A percentile compares a stretch with the other conserved stretches of the same genome.
phyloP scores from a whole-genome alignment of 2,797 vertebrate species.

The Calcarius lapponicus region DNA sequence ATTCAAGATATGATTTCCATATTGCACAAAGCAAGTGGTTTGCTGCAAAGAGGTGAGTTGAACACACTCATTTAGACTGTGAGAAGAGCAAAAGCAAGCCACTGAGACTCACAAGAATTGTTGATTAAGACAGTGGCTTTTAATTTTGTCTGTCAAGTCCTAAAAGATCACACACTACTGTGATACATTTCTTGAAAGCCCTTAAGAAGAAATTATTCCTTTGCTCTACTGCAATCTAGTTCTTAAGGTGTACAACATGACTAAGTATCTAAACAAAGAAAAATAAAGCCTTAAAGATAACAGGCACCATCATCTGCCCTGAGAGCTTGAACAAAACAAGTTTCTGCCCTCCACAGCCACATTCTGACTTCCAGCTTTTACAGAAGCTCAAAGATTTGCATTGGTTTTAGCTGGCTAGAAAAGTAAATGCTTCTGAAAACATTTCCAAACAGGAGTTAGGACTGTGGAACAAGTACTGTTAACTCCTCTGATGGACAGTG shows the following conservation, averaged over 20 bases:
- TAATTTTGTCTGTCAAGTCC: neutral
- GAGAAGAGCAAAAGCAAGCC: neutral
- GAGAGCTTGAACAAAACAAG: neutral
- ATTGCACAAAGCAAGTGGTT: neutral
- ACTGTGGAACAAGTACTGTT: neutral
- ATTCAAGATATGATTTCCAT: neutral
- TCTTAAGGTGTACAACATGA: neutral
- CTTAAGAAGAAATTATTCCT: neutral
- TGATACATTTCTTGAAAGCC: neutral
- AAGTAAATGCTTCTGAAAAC: neutral
- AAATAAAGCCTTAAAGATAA: neutral
- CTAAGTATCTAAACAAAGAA: neutral
- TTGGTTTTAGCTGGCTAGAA: neutral
- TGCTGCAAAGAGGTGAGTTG: neutral
- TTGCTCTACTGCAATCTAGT: neutral
- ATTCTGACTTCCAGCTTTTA: neutral
- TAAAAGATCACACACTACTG: neutral
- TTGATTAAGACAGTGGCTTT: neutral
- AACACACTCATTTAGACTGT: neutral
- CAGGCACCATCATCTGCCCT: neutral
- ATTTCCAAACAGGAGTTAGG: neutral
- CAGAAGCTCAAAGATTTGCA: fast-evolving
- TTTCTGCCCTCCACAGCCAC: neutral
- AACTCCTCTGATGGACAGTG: neutral
- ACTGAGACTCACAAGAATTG: neutral